Percentiles rank a stretch among this genome's conserved stretches.
phyloP scores from a whole-genome alignment of 1,140 invertebrate genomes.

The Mylabris phalerata region DNA sequence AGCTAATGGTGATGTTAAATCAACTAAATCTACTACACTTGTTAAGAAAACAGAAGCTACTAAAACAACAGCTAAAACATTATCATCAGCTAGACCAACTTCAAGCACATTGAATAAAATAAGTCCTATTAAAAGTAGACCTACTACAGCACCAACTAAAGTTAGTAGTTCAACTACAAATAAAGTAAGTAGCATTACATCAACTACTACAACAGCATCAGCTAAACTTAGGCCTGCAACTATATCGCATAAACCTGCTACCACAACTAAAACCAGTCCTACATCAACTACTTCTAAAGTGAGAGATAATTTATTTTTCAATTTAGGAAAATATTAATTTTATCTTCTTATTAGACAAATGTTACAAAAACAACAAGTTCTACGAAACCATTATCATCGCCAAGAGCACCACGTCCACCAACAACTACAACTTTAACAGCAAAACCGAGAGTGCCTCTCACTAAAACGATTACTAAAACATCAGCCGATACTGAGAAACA shows the following conservation, averaged over 20 bases:
- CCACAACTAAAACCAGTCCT: slow-evolving; percentile 35
- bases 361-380: slow-evolving; percentile 10
- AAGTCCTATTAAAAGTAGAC: slow-evolving; percentile 16
- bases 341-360: slow-evolving; percentile 1
- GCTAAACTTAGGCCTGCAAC: slow-evolving; percentile 16
- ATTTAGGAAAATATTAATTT: not conserved
- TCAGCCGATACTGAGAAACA: slow-evolving; percentile 48
- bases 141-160: slow-evolving; percentile 18
- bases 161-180: slow-evolving; percentile 17
- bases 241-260: slow-evolving; percentile 14
- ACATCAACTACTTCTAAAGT: not conserved
- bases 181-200: not conserved
- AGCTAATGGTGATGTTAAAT: slow-evolving; percentile 1
- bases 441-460: slow-evolving; percentile 31
- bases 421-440: slow-evolving; percentile 30
- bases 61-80: slow-evolving; percentile 26
- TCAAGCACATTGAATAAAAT: slow-evolving; percentile 24
- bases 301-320: not conserved
- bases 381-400: slow-evolving; percentile 5
- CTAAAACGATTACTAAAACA: slow-evolving; percentile 25
- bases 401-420: slow-evolving; percentile 13
- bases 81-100: slow-evolving; percentile 13
- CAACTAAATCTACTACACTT: slow-evolving; percentile 23
- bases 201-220: slow-evolving; percentile 15
- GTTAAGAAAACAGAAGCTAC: slow-evolving; percentile 23